Evolutionary conservation across 2,113 vertebrate species (phyloP).

Genomic region (Lasiurus borealis): DNA sequence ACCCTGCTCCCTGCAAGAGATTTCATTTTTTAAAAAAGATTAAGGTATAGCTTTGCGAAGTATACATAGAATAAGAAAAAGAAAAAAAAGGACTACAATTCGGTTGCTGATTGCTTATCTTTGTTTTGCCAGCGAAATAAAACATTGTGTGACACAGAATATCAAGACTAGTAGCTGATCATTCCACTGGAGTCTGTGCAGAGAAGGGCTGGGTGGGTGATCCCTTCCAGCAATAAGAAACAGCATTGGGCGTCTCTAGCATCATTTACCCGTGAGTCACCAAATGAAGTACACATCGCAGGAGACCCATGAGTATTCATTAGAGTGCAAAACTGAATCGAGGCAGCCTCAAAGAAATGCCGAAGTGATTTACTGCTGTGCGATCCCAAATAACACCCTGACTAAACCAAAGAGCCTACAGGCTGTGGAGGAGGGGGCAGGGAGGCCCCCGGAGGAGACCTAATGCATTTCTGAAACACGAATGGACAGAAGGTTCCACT

Average conservation of each 20-base stretch:
- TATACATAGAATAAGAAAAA: neutral
- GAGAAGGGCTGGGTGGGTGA: neutral
- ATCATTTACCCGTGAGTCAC: neutral
- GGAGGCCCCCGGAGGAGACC: neutral
- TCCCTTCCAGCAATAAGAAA: neutral
- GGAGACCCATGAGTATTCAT: neutral
- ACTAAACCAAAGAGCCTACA: neutral
- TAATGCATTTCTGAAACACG: slow-evolving; percentile 53
- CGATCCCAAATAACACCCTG: slow-evolving; percentile 48
- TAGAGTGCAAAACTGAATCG: slow-evolving; percentile 36
- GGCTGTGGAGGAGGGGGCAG: neutral
- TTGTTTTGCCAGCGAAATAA: neutral
- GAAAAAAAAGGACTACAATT: neutral
- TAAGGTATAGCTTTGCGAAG: neutral
- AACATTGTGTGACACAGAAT: neutral
- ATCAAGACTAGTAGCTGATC: neutral
- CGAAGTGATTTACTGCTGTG: slow-evolving; percentile 56
- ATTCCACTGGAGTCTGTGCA: neutral
- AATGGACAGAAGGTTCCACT: neutral
- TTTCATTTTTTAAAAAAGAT: neutral
- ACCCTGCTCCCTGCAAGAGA: neutral
- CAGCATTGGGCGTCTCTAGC: neutral
- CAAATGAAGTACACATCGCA: slow-evolving; percentile 14
- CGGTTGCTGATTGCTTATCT: neutral
- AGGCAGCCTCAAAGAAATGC: neutral